Conservation (phyloP, 2,113 vertebrate genomes). For the Macrotus californicus region DNA sequence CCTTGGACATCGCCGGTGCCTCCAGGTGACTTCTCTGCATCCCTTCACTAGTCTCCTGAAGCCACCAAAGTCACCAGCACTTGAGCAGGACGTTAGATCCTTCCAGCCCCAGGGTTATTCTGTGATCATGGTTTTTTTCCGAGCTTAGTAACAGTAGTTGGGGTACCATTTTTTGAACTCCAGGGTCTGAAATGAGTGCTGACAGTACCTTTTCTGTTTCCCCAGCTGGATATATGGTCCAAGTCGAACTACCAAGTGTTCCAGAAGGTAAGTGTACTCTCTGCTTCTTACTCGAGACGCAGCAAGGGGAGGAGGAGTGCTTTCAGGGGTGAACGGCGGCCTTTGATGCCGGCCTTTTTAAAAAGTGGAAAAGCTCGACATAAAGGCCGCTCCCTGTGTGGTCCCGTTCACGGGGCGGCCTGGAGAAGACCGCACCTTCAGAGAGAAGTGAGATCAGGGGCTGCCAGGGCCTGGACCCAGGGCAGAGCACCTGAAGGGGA, state of each 20-base stretch:
- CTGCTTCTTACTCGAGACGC: not conserved
- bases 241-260: slow-evolving; percentile 88
- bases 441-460: not conserved
- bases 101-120: not conserved
- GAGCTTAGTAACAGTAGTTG: not conserved
- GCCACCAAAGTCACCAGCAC: not conserved
- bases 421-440: not conserved
- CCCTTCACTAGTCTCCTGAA: not conserved
- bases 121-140: not conserved
- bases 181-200: not conserved
- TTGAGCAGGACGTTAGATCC: not conserved
- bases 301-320: not conserved
- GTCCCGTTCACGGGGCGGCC: not conserved
- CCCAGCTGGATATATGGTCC: slow-evolving; percentile 87
- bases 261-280: slow-evolving; percentile 81
- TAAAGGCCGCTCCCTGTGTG: not conserved
- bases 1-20: fast-evolving
- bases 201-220: not conserved
- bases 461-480: not conserved
- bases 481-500: not conserved
- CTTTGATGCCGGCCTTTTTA: not conserved
- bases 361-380: not conserved
- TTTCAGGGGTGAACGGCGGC: not conserved
- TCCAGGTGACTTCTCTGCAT: fast-evolving
- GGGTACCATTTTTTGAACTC: not conserved